A percentile compares a stretch with the other conserved stretches of the same genome.
Conservation (phyloP, 1,140 invertebrate genomes). For the Drosophila micromelanica region DNA sequence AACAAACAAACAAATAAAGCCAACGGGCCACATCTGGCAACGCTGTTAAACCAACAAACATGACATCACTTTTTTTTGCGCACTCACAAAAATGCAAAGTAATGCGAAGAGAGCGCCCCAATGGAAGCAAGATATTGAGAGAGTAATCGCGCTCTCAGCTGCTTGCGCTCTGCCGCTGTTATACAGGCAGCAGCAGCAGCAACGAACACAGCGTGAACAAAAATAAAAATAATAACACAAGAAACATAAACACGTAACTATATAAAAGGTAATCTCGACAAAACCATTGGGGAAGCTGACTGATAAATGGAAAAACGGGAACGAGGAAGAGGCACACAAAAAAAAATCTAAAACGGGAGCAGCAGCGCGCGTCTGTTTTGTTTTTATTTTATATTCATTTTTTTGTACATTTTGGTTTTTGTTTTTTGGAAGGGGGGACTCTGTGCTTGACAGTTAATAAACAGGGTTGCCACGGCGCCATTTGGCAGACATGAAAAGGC, state of each 20-base stretch:
- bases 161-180: slow-evolving; percentile 10
- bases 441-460: slow-evolving; percentile 48
- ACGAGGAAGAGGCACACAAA: background rate
- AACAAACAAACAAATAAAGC: slow-evolving; percentile 63
- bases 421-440: slow-evolving; percentile 1
- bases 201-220: slow-evolving; percentile 38
- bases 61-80: slow-evolving; percentile 80
- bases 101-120: slow-evolving; percentile 34
- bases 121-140: background rate
- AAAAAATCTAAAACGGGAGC: slow-evolving; percentile 13
- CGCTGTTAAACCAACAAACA: slow-evolving; percentile 73
- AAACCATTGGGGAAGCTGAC: slow-evolving; percentile 56
- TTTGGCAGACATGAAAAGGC: slow-evolving; percentile 25
- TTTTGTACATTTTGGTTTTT: slow-evolving; percentile 3
- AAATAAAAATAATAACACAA: slow-evolving; percentile 78
- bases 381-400: background rate
- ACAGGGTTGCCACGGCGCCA: slow-evolving; percentile 47
- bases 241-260: slow-evolving; percentile 79
- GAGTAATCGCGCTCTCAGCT: too few relatives aligned
- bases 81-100: slow-evolving; percentile 76
- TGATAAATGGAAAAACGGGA: slow-evolving; percentile 54
- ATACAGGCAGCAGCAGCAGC: slow-evolving; percentile 15
- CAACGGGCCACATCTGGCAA: slow-evolving; percentile 69
- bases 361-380: slow-evolving; percentile 26
- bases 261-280: slow-evolving; percentile 66